Base-by-base conservation (phyloP, 2,113 vertebrate genomes). In the Oreocharis arfaki region DNA sequence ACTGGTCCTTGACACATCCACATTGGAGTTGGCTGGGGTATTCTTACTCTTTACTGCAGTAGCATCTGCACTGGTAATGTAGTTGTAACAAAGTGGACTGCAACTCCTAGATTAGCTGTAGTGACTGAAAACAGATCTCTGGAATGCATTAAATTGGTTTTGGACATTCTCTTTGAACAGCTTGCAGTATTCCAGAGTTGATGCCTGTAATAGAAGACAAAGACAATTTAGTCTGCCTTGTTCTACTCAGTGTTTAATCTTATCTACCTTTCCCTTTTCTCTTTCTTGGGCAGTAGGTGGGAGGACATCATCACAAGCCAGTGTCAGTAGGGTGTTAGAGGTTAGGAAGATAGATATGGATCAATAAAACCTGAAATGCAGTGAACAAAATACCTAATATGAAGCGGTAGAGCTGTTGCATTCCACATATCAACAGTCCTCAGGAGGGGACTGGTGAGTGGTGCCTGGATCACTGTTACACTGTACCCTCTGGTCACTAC, bases 341-440 rank as follows among this genome's bases (percentile, higher is more conserved):
- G 30, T 42, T 55, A 39, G 27, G 59, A 33, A 91, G 39, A 39
- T 1, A 89, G 33, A 28, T 55, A 63, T 6, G 11, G 64, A 78
- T 64, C 27, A 39, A 70, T 52, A 87, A 84, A 47, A 9, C 6
- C 47, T 32, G 27, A 21, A 87, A 87, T 32, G 27, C 5, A 67
- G 10, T 55, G 42, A 78, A 59, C 21, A 70, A 78, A 64, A 21
- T 23, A 81, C 41, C 7, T 28, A 60, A 49, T 18, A 44, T 5
- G 32, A 59, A 10, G 14, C 4, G 35, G 35, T 6, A 35, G 30
- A 47, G 19, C 0, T 0, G 7, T 41, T 93, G 9, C 5, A 16
- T 52, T 78, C 13, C 44, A 23, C 12, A 42, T 69, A 41, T 2
- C 0, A 0, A 22, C 9, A 67, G 14, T 59, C 39, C 30, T 57